A percentile compares a stretch with the other conserved stretches of the same genome.
These are phyloP conservation scores for Platygyra sinensis DNA, from an alignment of 64 coral and sea anemone species.

Conservation along the genomic window DNA sequence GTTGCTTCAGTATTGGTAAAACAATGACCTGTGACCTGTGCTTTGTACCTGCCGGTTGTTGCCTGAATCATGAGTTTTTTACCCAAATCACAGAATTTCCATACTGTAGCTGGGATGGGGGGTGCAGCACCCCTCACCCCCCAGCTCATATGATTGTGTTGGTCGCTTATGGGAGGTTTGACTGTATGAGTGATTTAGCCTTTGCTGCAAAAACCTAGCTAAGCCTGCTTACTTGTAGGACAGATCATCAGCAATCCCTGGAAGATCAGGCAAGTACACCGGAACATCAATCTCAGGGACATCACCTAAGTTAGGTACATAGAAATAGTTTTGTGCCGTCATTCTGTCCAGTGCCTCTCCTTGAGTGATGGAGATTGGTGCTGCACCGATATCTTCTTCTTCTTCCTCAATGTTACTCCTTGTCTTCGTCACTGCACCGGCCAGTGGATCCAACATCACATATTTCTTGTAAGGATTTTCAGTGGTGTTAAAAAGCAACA, in stretches of 20 bases:
- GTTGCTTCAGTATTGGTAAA: too few relatives aligned
- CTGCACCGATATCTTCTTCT: slow-evolving; percentile 85
- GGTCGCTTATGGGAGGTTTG: too few relatives aligned
- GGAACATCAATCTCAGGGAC: slow-evolving; percentile 99
- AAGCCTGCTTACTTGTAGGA: slow-evolving; percentile 80
- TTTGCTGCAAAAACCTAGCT: too few relatives aligned
- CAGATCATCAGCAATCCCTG: slow-evolving; percentile 96
- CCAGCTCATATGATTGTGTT: too few relatives aligned
- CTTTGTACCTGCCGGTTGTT: too few relatives aligned
- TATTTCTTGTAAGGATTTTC: slow-evolving; percentile 99
- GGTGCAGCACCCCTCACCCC: too few relatives aligned
- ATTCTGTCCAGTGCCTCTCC: slow-evolving; percentile 89
- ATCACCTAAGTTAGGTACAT: slow-evolving; percentile 95
- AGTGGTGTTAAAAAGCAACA: slow-evolving; percentile 94
- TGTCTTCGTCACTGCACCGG: slow-evolving; percentile 93
- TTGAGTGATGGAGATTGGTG: slow-evolving; percentile 91
- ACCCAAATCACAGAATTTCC: too few relatives aligned
- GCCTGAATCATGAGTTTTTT: too few relatives aligned
- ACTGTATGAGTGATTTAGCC: too few relatives aligned
- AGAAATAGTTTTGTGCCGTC: slow-evolving; percentile 89
- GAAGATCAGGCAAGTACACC: slow-evolving; percentile 90
- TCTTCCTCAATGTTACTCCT: slow-evolving; percentile 90
- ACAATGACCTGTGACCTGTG: too few relatives aligned
- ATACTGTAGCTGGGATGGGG: too few relatives aligned
- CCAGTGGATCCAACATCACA: slow-evolving; percentile 92